These are phyloP conservation scores for Aleiodes testaceus DNA, from an alignment of 2,888 invertebrate genomes.

Conservation along the genomic window DNA sequence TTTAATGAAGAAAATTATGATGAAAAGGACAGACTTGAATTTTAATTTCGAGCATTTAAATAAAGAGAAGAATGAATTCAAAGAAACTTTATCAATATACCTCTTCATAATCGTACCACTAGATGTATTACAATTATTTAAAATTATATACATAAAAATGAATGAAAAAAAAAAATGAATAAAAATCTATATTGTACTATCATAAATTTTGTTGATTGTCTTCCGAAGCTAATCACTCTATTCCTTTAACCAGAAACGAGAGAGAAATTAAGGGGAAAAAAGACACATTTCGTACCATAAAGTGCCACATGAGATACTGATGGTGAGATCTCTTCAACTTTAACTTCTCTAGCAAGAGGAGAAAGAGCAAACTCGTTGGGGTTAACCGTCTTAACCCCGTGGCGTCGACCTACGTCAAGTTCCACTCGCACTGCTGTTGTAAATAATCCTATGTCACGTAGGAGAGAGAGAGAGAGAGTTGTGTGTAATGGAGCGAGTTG, in stretches of 20 bases:
- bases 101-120: constrained; percentile 44
- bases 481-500: background rate
- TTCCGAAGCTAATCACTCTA: constrained; percentile 43
- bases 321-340: no score
- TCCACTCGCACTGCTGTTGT: constrained; percentile 51
- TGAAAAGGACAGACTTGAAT: constrained; percentile 20
- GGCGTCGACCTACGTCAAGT: constrained; percentile 55
- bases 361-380: constrained; percentile 44
- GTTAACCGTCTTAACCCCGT: constrained; percentile 67
- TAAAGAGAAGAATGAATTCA: constrained; percentile 23
- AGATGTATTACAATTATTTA: constrained; percentile 46
- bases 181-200: constrained; percentile 45
- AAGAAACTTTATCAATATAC: constrained; percentile 38
- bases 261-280: no score
- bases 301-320: no score
- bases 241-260: no score
- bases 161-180: constrained; percentile 41
- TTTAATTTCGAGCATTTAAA: constrained; percentile 25
- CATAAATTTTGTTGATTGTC: constrained; percentile 58
- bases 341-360: no score
- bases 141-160: constrained; percentile 38
- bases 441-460: constrained; percentile 58
- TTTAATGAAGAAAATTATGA: background rate
- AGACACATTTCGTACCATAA: no score
- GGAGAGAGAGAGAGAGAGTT: background rate